Conservation (phyloP, 2,888 invertebrate genomes). For the Parapristionchus giblindavisi region DNA sequence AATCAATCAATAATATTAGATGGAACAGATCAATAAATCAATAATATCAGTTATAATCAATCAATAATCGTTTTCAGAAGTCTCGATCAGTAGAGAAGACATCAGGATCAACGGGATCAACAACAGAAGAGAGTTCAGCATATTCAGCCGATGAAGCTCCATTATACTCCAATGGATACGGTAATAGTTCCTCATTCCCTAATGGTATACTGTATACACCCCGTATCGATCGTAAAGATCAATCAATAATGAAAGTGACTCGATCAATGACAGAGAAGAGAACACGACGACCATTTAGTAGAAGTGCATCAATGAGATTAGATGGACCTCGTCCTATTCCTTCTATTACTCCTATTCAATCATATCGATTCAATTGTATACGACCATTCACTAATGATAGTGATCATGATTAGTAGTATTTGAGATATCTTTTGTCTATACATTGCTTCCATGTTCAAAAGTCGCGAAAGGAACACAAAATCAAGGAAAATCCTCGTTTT, state of each 20-base stretch:
- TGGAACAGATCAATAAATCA: neutral
- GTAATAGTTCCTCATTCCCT: neutral
- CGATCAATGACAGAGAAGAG: constrained; percentile 22
- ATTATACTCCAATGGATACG: constrained; percentile 35
- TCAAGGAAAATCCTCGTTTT: too few species aligned
- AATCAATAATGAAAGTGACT: constrained; percentile 15
- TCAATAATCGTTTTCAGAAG: neutral
- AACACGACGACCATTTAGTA: constrained; percentile 9
- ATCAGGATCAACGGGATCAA: constrained; percentile 40
- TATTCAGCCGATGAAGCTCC: constrained; percentile 63
- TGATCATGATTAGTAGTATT: constrained; percentile 15
- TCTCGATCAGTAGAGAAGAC: constrained; percentile 31
- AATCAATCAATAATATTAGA: neutral
- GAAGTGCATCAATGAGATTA: constrained; percentile 13
- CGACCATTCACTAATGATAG: constrained; percentile 16
- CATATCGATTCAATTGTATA: constrained; percentile 9
- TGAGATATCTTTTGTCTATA: too few species aligned
- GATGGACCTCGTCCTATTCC: constrained; percentile 25
- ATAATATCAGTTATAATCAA: neutral
- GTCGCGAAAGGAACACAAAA: too few species aligned
- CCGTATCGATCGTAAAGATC: neutral
- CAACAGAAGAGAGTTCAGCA: constrained; percentile 60
- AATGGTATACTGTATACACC: constrained; percentile 25
- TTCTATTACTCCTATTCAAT: constrained; percentile 6
- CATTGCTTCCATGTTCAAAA: too few species aligned